Evolutionary conservation across 1,140 invertebrate species (phyloP), one percentile per base, ranked within the genome.

Genomic region (Nasonia longicornis): DNA sequence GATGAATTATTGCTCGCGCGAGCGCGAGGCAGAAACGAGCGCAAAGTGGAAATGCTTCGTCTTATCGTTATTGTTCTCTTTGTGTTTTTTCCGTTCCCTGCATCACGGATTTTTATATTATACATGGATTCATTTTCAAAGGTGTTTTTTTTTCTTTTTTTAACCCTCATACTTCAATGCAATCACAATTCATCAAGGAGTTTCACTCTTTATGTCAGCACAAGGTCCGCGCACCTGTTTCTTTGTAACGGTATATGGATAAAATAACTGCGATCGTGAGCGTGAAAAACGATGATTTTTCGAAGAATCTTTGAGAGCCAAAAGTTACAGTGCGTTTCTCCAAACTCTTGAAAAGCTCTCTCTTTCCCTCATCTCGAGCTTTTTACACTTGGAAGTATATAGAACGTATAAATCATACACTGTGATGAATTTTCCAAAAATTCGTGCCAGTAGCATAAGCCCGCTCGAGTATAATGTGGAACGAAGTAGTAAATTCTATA

Each of bases 271-370:
- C 70, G 38, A 74, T 78, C 14, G 70, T 74, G 75, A 73, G 58
- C 75, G 63, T 82, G 79, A 45, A 81, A 81, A 75, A 6, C 7
- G 67, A 69, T 20, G 67, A 52, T 71, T 35, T 63, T 72, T 63
- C 75, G 16, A 76, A 20, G 20, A 69, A 79, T 20, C 58, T 58
- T 38, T 58, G 29, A 26, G 3, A 35, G 31, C 26, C 70, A 78
- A 77, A 77, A 79, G 76, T 82, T 67, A 77, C 26, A 82, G 81
- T 82, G 76, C 76, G 81, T 82, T 82, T 82, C 76, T 82, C 81
- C 12, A 77, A 72, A 64, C n/a, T 72, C 67, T 74, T 2, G 16
- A 26, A 2, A 10, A 42, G 35, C 16, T 38, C 48, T 48, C 16
- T n/a, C 7, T 38, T 26, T 26, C 16, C 6, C 7, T 42, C 38